Base-by-base conservation (phyloP, 2,113 vertebrate genomes). In the Cheilinus undulatus region DNA sequence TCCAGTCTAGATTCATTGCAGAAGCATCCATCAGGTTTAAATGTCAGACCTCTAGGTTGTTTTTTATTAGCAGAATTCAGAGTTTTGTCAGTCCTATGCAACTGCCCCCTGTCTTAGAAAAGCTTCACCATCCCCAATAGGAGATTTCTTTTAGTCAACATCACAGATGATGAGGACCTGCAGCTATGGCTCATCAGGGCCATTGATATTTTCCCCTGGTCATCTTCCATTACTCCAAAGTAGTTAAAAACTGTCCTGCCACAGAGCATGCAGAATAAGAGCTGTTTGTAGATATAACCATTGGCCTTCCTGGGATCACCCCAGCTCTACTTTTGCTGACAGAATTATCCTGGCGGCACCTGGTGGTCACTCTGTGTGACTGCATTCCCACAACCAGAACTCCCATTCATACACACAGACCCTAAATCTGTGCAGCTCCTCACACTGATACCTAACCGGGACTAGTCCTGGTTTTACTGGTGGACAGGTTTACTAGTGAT, bases 321-420 rank as follows among this genome's bases (percentile, higher is more conserved):
- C 26, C 20, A 14, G 65, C 50, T 77, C 19, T 19, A 13, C 20
- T 36, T 3, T 36, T 6, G 28, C 19, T 7, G 38, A 62, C 7
- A 40, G 40, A 73, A 58, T 28, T 53, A 48, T 69, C 24, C 28
- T 78, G 59, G 68, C 56, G 83, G 30, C 81, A 65, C 69, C 86
- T 88, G 61, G 82, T 85, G 90, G 83, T 3, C 23, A 22, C 2
- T 5, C 0, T n/a, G 0, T 3, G n/a, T 1, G 23, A 64, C 65
- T 64, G 42, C 57, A 68, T 20, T 13, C 20, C 4, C 42, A 38
- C 53, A 88, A 90, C 90, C 88, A 84, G 88, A 85, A 90, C 88
- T 82, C 76, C 90, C 90, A 77, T 83, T 80, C 86, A 83, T 45
- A 74, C 89, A 89, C 80, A 24, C 60, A 78, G 88, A 86, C 72